Conservation (phyloP, 2,113 vertebrate species). For the Sprattus sprattus region DNA sequence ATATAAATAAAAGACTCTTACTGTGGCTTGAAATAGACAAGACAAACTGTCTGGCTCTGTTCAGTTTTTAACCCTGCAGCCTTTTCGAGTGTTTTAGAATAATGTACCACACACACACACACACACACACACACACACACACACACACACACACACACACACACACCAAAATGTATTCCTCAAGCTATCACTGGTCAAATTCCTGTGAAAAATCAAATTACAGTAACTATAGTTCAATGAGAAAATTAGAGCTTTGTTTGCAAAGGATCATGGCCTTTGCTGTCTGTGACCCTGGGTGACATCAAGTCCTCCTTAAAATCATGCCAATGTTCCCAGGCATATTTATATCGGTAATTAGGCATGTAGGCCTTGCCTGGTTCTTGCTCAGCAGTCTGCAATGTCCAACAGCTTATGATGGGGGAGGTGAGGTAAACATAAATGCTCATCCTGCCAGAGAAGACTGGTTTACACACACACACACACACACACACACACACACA, state of each 20-base stretch:
- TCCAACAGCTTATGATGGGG: no score
- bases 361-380: not conserved
- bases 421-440: no score
- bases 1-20: no score
- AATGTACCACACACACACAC: not conserved
- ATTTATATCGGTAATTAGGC: slow-evolving; percentile 32
- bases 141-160: not conserved
- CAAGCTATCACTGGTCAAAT: no score
- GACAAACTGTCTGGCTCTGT: no score
- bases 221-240: slow-evolving; percentile 24
- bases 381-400: no score
- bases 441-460: not conserved
- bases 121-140: not conserved
- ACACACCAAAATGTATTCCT: not conserved
- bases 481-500: no score
- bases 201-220: no score
- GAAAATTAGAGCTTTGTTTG: slow-evolving; percentile 43
- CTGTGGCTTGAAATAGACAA: no score
- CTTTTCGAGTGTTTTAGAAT: no score
- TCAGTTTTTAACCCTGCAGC: no score
- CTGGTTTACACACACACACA: no score
- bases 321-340: not conserved
- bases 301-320: slow-evolving; percentile 12
- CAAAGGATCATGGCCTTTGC: slow-evolving; percentile 42
- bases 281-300: slow-evolving; percentile 32